phyloP scores from a whole-genome alignment of 2,888 invertebrate species.

The Philereme vetulata region DNA sequence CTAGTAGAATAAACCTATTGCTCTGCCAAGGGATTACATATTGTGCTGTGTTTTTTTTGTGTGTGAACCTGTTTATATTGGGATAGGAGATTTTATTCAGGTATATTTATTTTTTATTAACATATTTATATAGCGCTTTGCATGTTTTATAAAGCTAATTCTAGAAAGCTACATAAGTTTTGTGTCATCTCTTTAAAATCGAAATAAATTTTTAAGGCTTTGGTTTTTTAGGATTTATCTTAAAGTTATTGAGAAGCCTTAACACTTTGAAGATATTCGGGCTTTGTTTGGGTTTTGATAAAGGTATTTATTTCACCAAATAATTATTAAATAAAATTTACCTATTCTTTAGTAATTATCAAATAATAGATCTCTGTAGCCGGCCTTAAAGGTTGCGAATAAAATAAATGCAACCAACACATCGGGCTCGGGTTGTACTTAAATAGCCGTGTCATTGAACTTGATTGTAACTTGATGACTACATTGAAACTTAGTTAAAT shows the following conservation, averaged over 20 bases:
- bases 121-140: background rate
- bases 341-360: too few relatives aligned
- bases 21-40: slow-evolving; percentile 21
- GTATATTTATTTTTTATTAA: slow-evolving; percentile 8
- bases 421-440: slow-evolving; percentile 48
- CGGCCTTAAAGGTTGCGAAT: slow-evolving; percentile 53
- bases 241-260: too few relatives aligned
- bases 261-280: too few relatives aligned
- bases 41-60: slow-evolving; percentile 54
- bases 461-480: slow-evolving; percentile 63
- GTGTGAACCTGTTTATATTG: slow-evolving; percentile 30
- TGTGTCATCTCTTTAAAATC: too few relatives aligned
- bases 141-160: slow-evolving; percentile 9
- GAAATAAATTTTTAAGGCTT: too few relatives aligned
- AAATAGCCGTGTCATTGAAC: slow-evolving; percentile 71
- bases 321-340: too few relatives aligned
- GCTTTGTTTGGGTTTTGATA: too few relatives aligned
- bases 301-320: too few relatives aligned
- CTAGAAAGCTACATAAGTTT: slow-evolving; percentile 3
- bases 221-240: too few relatives aligned
- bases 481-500: slow-evolving; percentile 36
- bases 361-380: slow-evolving; percentile 14
- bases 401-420: slow-evolving; percentile 59
- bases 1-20: too few relatives aligned
- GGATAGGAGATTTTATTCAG: slow-evolving; percentile 16